phyloP scores from a whole-genome alignment of 2,797 vertebrate species.

The Pterois miles region DNA sequence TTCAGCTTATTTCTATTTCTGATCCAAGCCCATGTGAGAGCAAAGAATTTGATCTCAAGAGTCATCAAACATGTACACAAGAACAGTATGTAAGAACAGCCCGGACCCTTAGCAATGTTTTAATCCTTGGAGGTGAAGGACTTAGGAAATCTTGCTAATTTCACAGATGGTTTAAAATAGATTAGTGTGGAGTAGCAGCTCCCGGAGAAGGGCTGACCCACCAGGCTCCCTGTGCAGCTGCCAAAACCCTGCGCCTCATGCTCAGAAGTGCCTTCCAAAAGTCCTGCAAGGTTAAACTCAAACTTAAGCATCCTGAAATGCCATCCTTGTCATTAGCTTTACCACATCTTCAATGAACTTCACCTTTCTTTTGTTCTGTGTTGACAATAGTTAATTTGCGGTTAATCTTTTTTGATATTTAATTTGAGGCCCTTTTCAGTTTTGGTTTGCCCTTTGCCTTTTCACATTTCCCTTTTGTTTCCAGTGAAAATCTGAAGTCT shows the following conservation, averaged over 20 bases:
- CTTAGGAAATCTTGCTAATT: constrained; percentile 90
- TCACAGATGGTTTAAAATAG: constrained; percentile 92
- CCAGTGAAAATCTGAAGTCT: not conserved
- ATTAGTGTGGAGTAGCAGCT: constrained; percentile 88
- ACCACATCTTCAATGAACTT: constrained; percentile 45
- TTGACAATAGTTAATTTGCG: not conserved
- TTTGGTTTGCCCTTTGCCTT: not conserved
- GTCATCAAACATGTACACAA: constrained; percentile 70
- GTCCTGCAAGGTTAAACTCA: constrained; percentile 90
- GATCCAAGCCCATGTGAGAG: constrained; percentile 32
- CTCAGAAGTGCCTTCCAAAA: constrained; percentile 88
- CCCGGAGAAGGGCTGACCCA: constrained; percentile 86
- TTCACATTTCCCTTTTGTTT: not conserved
- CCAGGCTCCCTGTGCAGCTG: constrained; percentile 88
- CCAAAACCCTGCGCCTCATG: constrained; percentile 84
- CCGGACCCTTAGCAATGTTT: constrained; percentile 82
- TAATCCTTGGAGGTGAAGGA: constrained; percentile 91
- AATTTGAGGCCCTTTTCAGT: not conserved
- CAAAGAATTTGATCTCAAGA: constrained; percentile 56
- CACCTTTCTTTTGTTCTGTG: constrained; percentile 9
- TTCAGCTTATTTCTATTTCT: constrained; percentile 8
- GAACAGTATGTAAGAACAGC: constrained; percentile 75
- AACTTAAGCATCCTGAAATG: constrained; percentile 83
- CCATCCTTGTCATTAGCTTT: constrained; percentile 61
- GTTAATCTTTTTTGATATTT: not conserved